Base-by-base conservation (phyloP, 2,797 vertebrate genomes). In the Ammospiza maritima region DNA sequence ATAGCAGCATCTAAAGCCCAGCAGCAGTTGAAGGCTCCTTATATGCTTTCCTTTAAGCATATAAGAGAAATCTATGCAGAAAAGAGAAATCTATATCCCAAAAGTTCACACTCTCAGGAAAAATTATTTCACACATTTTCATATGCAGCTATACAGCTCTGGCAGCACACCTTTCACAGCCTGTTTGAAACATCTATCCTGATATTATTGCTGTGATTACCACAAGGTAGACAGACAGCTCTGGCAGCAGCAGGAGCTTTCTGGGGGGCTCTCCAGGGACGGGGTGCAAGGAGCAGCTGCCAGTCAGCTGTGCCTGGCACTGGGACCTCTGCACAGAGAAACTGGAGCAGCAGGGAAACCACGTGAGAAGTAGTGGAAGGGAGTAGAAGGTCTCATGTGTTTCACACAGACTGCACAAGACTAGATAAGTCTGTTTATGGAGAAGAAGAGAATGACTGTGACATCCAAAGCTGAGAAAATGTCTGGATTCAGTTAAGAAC, bases 341-440 rank as follows among this genome's bases (percentile, higher is more conserved):
- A 5, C 48, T 30, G 54, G 5, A 29, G 6, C 6, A 19, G 16
- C 22, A 54, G 27, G 23, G 21, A 34, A 57, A 58, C 34, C 26
- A 17, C 0, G 0, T 0, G 13, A 60, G 26, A 18, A 48, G 13
- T 38, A 21, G 45, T 4, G 2, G n/a, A 53, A 81, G 17, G 13
- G 22, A 57, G 14, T 32, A 77, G 19, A 42, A 47, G 8, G 13
- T 47, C 2, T 3, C 22, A 6, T 2, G 5, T 10, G 6, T 69
- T 69, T 70, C 25, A 72, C 20, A 38, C 16, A 69, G 27, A 36
- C 9, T n/a, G 38, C 73, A 36, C 11, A 42, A 51, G 26, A 21
- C 7, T 51, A 58, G 26, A 5, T 32, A 40, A 42, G 8, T 29
- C 20, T 71, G 17, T 56, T 85, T 40, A 34, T 6, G 23, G 45